Evolutionary conservation across 2,888 invertebrate species (phyloP).

Genomic region (Eristalis arbustorum): DNA sequence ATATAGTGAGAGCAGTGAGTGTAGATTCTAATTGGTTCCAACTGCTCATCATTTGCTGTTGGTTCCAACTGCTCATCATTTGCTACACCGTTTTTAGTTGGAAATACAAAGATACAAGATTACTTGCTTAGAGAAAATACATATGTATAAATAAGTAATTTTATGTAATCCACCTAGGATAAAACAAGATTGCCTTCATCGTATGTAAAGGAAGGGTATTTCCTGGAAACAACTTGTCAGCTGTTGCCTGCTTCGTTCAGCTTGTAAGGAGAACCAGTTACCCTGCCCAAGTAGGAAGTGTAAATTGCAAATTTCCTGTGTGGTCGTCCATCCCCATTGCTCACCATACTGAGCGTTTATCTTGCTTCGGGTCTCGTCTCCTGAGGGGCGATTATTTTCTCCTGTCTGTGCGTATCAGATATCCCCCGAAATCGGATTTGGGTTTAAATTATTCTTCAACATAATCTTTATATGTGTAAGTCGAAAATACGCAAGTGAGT

Average conservation of each 20-base stretch:
- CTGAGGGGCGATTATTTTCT: neutral
- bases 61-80: too few relatives aligned
- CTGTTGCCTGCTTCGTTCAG: neutral
- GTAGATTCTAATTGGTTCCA: too few relatives aligned
- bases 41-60: too few relatives aligned
- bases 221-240: neutral
- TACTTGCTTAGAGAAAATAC: neutral
- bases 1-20: too few relatives aligned
- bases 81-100: too few relatives aligned
- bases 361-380: neutral
- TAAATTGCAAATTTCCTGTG: slow-evolving; percentile 55
- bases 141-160: neutral
- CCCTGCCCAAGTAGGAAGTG: slow-evolving; percentile 40
- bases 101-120: too few relatives aligned
- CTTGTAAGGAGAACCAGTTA: slow-evolving; percentile 32
- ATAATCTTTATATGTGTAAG: neutral
- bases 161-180: neutral
- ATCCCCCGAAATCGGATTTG: slow-evolving; percentile 1
- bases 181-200: neutral
- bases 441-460: neutral
- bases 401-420: neutral
- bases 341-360: slow-evolving; percentile 1
- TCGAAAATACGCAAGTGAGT: neutral
- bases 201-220: neutral
- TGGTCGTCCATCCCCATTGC: slow-evolving; percentile 21